Evolutionary conservation across 2,113 vertebrate species (phyloP), one percentile per base, ranked within the genome.

Genomic region (Xenopus laevis): DNA sequence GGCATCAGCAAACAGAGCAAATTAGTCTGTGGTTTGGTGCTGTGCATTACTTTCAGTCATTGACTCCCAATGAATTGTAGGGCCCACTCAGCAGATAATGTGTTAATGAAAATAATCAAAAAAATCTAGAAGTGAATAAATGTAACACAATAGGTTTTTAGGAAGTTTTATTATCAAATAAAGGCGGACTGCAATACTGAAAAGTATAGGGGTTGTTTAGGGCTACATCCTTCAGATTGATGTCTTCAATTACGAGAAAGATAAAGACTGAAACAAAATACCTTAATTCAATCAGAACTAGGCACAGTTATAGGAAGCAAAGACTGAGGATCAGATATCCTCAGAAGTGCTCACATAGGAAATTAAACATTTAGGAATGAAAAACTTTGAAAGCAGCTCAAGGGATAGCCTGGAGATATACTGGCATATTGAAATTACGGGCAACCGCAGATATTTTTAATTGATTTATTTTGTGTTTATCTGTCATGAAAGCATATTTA

Each of bases 181-280:
- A 82, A 81, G 57, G 53, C 30, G 80, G 80, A 76, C 81, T 86
- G 77, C 83, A 73, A 81, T 83, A 88, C 79, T 63, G 52, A 61
- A 81, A 82, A 84, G 60, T 80, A 78, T 80, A 79, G 85, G n/a
- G 84, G 80, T 81, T 57, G 52, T 87, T 84, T 80, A 65, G 74
- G 55, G 74, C 79, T 86, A 80, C 84, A 83, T 86, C 83, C 81
- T 86, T 85, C 85, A 66, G 71, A 63, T 83, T 86, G 80, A 84
- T 85, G 78, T 86, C 86, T 91, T 89, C 79, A 79, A 74, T 90
- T 92, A 88, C 84, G 87, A 80, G 81, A 87, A 80, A 81, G 87
- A 87, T 88, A 90, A 86, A 87, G 86, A 82, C 77, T 84, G 83
- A 88, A 88, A 89, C 33, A 30, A 79, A 87, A 89, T 87, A 67